Evolutionary conservation across 2,113 vertebrate species (phyloP), one percentile per base, ranked within the genome.

Genomic region (Saccopteryx leptura): DNA sequence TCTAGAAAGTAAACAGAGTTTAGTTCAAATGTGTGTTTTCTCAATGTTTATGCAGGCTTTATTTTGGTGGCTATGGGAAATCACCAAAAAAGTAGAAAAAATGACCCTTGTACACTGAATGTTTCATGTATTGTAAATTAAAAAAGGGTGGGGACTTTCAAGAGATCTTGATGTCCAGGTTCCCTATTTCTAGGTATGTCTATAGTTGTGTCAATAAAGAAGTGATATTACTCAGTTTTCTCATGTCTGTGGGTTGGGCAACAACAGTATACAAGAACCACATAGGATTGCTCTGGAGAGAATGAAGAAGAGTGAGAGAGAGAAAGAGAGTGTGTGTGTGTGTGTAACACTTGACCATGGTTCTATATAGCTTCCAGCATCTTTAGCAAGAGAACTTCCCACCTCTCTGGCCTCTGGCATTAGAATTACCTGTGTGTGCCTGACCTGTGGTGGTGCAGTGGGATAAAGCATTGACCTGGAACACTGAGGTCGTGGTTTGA

Each of bases 21-120:
- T 54, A n/a, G 23, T 68, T 80, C 31, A 46, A 68, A 60, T 65
- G 23, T 10, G 7, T 11, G 17, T 63, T 86, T 24, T 48, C 26
- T 91, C 52, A 54, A 50, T 69, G 65, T n/a, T 28, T 63, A 72
- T 54, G 24, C 24, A 63, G 56, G 19, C 83, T 93, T 92, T 95
- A 90, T 92, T 97, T 95, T 72, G 39, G 74, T 83, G 69, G 50
- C 26, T 65, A 24, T 91, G 95, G 86, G 94, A 96, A 97, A 97
- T 96, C 92, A 93, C 93, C 86, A 94, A 94, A 97, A 96, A 24
- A 63, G 78, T 95, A 85, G 63, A 28, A 71, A 58, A 95, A 92
- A 85, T 78, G 80, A 82, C 58, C 88, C 31, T 61, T 60, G 31
- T 11, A 21, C 54, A 75, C 1, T 7, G 21, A 92, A 61, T 97